Evolutionary conservation across 1,140 invertebrate genomes (phyloP).

Genomic region (Drosophila nikananu): DNA sequence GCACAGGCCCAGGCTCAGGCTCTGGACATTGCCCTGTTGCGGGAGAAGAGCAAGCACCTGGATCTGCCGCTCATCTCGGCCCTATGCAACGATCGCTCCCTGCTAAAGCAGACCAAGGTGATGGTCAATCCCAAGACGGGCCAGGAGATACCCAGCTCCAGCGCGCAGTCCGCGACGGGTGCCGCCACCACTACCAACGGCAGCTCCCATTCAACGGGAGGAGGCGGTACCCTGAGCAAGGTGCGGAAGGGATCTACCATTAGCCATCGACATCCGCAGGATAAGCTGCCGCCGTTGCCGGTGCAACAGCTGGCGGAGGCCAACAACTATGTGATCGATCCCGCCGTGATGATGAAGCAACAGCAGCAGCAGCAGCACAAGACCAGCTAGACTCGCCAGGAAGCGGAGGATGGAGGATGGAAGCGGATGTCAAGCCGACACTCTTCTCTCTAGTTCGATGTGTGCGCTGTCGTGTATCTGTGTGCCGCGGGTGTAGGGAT

Average conservation of each 20-base stretch:
- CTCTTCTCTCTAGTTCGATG: constrained; percentile 67
- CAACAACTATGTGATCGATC: constrained; percentile 85
- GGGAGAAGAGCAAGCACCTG: constrained; percentile 94
- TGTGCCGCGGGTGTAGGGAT: constrained; percentile 18
- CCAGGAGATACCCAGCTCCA: constrained; percentile 13
- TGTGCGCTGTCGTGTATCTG: constrained; percentile 42
- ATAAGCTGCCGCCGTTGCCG: constrained; percentile 86
- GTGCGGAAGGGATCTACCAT: constrained; percentile 86
- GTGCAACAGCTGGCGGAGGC: constrained; percentile 80
- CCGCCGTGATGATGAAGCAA: constrained; percentile 77
- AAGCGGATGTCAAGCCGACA: constrained; percentile 37
- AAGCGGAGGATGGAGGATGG: constrained; percentile 24
- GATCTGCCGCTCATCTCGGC: constrained; percentile 95
- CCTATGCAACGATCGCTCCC: constrained; percentile 94
- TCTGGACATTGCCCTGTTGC: constrained; percentile 92
- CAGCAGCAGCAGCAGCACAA: constrained; percentile 55
- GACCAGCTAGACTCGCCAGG: constrained; percentile 30
- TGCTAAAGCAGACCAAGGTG: constrained; percentile 94
- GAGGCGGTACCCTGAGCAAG: constrained; percentile 86
- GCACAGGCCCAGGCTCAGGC: constrained; percentile 57
- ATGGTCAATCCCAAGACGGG: constrained; percentile 89
- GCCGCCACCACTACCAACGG: constrained; percentile 18
- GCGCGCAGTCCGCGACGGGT: background rate
- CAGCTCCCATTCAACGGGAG: constrained; percentile 8
- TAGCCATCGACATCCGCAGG: constrained; percentile 87